A percentile compares a stretch with the other conserved stretches of the same genome.
phyloP scores from a whole-genome alignment of 1,140 invertebrate species.

The Littorina saxatilis region DNA sequence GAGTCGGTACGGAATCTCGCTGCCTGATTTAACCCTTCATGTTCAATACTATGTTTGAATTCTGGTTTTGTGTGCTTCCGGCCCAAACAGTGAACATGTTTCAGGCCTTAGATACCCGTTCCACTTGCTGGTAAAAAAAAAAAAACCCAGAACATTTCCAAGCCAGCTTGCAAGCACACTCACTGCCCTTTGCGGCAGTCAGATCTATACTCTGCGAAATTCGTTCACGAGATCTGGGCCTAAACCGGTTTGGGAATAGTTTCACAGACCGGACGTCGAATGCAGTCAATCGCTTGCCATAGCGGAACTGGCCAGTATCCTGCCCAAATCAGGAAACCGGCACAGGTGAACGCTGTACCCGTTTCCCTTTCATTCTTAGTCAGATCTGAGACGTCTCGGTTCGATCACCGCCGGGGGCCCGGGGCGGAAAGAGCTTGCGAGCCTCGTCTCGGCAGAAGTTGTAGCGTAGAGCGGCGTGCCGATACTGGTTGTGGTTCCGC shows the following conservation, averaged over 20 bases:
- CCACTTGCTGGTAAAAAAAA: no score
- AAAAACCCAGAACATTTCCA: no score
- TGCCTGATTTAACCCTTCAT: no score
- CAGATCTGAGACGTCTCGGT: slow-evolving; percentile 27
- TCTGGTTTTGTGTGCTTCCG: no score
- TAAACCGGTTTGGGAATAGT: not conserved
- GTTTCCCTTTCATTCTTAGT: not conserved
- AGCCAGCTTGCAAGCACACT: no score
- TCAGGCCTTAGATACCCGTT: no score
- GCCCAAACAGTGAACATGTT: no score
- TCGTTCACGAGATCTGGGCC: not conserved
- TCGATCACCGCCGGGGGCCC: not conserved
- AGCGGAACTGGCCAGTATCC: not conserved
- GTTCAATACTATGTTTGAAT: no score
- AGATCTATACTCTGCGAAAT: not conserved
- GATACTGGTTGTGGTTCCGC: slow-evolving; percentile 36
- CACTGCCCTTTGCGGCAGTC: not conserved
- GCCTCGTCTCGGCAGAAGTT: slow-evolving; percentile 44
- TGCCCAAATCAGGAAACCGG: not conserved
- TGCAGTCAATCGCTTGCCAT: not conserved
- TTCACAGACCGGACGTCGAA: not conserved
- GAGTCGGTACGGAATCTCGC: no score
- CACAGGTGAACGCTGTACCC: not conserved
- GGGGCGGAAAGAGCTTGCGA: slow-evolving; percentile 24
- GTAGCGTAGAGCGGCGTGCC: slow-evolving; percentile 46